phyloP scores from a whole-genome alignment of 2,113 vertebrate genomes.

The Burhinus oedicnemus region DNA sequence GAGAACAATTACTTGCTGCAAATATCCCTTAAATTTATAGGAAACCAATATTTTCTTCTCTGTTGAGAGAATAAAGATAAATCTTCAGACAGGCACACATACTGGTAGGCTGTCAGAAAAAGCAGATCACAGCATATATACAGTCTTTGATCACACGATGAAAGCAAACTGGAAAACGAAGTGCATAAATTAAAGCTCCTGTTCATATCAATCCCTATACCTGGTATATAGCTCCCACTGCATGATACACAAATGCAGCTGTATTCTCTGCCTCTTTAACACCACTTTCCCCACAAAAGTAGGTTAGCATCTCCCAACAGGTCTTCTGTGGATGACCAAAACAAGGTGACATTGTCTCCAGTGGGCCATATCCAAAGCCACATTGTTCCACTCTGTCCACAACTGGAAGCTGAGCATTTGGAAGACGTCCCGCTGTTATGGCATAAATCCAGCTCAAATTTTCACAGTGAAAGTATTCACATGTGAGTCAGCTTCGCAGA shows the following conservation, averaged over 20 bases:
- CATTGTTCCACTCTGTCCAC: background rate
- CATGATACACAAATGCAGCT: background rate
- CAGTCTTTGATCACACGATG: background rate
- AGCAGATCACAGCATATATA: background rate
- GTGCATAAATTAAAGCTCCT: background rate
- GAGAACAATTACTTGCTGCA: background rate
- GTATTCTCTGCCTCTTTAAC: background rate
- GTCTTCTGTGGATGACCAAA: background rate
- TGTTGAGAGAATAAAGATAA: background rate
- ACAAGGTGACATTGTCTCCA: background rate
- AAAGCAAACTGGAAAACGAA: background rate
- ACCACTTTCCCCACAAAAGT: background rate
- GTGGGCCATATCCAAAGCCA: background rate
- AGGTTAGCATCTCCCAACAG: background rate
- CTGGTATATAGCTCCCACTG: background rate
- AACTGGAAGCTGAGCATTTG: background rate
- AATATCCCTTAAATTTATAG: background rate
- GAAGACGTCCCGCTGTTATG: background rate
- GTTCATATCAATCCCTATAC: background rate
- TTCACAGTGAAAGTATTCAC: background rate
- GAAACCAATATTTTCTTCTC: background rate
- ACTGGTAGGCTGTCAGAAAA: background rate
- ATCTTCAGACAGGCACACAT: background rate
- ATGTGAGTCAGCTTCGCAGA: constrained; percentile 14
- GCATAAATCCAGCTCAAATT: background rate